These are phyloP conservation scores for Tursiops truncatus DNA, from an alignment of 2,113 vertebrate genomes.

Conservation along the genomic window DNA sequence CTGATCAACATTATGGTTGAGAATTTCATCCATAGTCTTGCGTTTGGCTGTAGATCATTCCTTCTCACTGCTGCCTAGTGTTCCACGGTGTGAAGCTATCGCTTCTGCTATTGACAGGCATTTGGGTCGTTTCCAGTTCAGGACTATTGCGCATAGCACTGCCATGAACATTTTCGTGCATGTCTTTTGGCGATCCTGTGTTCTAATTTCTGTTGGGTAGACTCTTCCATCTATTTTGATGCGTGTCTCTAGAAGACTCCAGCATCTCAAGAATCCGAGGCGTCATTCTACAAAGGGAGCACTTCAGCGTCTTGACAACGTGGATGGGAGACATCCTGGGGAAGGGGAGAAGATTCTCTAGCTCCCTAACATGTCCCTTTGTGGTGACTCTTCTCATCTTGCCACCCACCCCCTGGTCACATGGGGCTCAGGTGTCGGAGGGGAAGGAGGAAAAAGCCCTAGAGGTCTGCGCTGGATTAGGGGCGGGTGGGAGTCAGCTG, in stretches of 20 bases:
- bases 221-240: neutral
- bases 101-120: neutral
- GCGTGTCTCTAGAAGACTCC: neutral
- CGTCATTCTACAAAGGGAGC: neutral
- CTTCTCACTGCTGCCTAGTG: neutral
- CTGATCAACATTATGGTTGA: neutral
- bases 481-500: neutral
- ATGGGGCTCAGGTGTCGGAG: neutral
- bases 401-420: neutral
- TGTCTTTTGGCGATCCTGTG: neutral
- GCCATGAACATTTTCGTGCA: neutral
- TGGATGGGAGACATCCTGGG: no score
- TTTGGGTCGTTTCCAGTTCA: neutral
- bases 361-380: neutral
- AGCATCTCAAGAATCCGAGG: neutral
- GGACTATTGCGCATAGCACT: neutral
- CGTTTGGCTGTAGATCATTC: fast-evolving
- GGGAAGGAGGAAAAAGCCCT: neutral
- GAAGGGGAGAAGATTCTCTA: neutral
- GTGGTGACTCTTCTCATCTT: neutral
- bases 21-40: neutral
- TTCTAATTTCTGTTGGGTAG: neutral
- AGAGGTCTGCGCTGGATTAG: neutral
- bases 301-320: neutral
- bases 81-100: neutral